phyloP scores from a whole-genome alignment of 2,797 vertebrate species.

The Malacoctenus gilli region DNA sequence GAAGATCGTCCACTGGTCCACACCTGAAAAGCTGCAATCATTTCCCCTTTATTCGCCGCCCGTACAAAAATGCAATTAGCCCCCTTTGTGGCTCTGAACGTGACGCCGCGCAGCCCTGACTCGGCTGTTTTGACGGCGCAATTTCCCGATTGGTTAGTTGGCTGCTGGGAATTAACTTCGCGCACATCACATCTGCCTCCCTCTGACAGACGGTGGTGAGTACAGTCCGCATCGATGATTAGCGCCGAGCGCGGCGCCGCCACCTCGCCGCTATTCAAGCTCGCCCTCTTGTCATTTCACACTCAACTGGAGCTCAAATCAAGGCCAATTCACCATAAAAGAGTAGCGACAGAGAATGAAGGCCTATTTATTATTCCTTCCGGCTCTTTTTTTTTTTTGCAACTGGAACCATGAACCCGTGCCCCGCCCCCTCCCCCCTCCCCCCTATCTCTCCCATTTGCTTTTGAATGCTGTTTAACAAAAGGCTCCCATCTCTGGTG shows the following conservation, averaged over 20 bases:
- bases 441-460: slow-evolving; percentile 30
- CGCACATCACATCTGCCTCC: slow-evolving; percentile 13
- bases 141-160: slow-evolving; percentile 9
- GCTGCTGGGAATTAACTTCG: slow-evolving; percentile 7
- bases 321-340: slow-evolving; percentile 68
- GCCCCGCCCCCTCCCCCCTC: slow-evolving; percentile 13
- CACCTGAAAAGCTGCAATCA: slow-evolving; percentile 7
- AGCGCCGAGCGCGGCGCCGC: slow-evolving; percentile 11
- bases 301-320: slow-evolving; percentile 67
- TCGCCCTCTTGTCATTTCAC: slow-evolving; percentile 56
- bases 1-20: slow-evolving; percentile 7
- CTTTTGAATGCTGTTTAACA: slow-evolving; percentile 60
- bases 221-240: slow-evolving; percentile 46
- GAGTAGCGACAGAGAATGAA: slow-evolving; percentile 41
- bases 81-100: background rate
- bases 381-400: slow-evolving; percentile 54
- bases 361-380: slow-evolving; percentile 60
- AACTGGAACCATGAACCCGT: slow-evolving; percentile 45
- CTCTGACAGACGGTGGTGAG: slow-evolving; percentile 23
- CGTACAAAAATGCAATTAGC: background rate
- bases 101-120: background rate
- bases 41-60: slow-evolving; percentile 3
- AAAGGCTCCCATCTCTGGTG: slow-evolving; percentile 54
- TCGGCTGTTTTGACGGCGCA: background rate
- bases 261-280: slow-evolving; percentile 45